Percentiles rank a stretch among this genome's conserved stretches.
These are phyloP conservation scores for Venustaconcha ellipsiformis DNA, from an alignment of 1,140 invertebrate species.

Conservation along the genomic window DNA sequence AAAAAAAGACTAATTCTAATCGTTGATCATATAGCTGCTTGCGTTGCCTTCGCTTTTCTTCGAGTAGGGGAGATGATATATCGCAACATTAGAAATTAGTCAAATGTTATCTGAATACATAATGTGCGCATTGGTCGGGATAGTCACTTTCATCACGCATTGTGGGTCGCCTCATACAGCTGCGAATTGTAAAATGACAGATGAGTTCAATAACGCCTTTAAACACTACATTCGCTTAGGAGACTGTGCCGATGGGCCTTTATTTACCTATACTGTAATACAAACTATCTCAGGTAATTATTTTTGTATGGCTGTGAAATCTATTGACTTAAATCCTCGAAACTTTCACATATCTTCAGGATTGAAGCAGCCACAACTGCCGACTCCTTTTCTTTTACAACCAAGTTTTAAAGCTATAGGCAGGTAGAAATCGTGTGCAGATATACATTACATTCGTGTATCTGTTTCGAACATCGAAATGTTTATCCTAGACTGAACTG, in stretches of 20 bases:
- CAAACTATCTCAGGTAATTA: background rate
- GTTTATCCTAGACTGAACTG: no score
- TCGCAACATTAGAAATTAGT: background rate
- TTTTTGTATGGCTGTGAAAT: background rate
- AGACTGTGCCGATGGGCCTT: background rate
- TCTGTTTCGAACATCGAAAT: no score
- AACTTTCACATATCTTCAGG: conserved; percentile 12
- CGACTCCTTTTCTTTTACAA: background rate
- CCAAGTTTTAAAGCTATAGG: conserved; percentile 6
- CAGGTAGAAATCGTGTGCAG: conserved; percentile 8
- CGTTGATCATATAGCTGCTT: background rate
- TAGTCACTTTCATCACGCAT: background rate
- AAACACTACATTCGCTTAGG: background rate
- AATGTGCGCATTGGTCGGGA: background rate
- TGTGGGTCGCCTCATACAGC: background rate
- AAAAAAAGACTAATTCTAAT: background rate
- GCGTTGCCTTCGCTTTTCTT: conserved; percentile 1
- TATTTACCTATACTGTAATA: background rate
- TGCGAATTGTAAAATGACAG: background rate
- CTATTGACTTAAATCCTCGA: background rate
- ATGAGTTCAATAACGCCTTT: conserved; percentile 4
- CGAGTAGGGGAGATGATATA: conserved; percentile 11
- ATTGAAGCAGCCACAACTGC: conserved; percentile 23
- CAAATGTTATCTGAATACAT: background rate
- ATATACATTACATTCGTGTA: conserved; percentile 4